phyloP scores from a whole-genome alignment of 1,140 invertebrate genomes.

The Frieseomelitta varia region DNA sequence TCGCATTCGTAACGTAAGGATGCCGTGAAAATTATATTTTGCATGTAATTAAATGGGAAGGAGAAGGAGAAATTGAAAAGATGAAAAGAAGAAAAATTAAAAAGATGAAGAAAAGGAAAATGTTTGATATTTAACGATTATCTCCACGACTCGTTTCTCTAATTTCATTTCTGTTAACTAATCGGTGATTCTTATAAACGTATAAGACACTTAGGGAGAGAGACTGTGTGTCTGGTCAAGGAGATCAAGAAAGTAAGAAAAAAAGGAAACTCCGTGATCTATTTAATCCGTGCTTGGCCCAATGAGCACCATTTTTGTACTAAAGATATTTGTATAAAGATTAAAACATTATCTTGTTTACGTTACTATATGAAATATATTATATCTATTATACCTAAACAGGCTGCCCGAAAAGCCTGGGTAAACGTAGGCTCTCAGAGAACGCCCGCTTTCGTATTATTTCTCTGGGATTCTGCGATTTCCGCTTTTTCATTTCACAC shows the following conservation, averaged over 20 bases:
- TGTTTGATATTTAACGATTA: background rate
- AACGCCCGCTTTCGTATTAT: too few relatives aligned
- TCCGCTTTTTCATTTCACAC: background rate
- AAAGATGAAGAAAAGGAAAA: background rate
- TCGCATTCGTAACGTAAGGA: background rate
- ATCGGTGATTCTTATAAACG: background rate
- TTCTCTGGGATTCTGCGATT: conserved; percentile 8
- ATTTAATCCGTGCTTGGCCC: conserved; percentile 11
- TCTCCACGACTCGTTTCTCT: conserved; percentile 29
- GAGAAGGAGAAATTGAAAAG: too few relatives aligned
- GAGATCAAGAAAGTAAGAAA: background rate
- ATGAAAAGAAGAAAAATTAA: background rate
- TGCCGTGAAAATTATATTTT: too few relatives aligned
- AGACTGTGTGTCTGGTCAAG: background rate
- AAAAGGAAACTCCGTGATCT: background rate
- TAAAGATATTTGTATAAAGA: conserved; percentile 71
- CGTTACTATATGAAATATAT: conserved; percentile 73
- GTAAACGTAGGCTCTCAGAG: background rate
- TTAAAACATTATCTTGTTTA: conserved; percentile 70
- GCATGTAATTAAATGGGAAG: background rate
- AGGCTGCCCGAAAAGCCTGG: background rate
- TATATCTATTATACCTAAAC: conserved; percentile 59
- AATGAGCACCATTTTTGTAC: conserved; percentile 64
- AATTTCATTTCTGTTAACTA: background rate
- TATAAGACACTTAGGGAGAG: background rate